phyloP scores from a whole-genome alignment of 2,113 vertebrate species.

The Lamprologus speciosus region DNA sequence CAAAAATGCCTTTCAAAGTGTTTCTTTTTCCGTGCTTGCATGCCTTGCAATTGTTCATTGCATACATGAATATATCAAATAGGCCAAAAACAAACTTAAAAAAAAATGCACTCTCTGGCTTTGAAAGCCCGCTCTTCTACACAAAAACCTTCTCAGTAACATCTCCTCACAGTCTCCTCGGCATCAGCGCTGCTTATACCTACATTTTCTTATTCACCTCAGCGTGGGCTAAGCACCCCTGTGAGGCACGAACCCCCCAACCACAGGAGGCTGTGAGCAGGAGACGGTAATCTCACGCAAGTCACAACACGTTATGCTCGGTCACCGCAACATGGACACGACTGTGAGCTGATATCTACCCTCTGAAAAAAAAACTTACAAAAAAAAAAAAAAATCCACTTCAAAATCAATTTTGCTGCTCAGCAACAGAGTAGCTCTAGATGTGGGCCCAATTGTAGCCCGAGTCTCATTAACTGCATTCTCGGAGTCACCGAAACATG shows the following conservation, averaged over 20 bases:
- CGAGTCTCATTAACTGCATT: slow-evolving; percentile 8
- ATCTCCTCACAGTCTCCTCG: slow-evolving; percentile 8
- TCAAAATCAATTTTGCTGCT: slow-evolving; percentile 47
- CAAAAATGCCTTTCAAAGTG: neutral
- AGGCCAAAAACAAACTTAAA: neutral
- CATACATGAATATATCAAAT: neutral
- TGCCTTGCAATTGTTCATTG: neutral
- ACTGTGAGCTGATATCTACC: neutral
- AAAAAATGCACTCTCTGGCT: neutral
- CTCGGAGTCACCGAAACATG: neutral
- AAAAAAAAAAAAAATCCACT: slow-evolving; percentile 33
- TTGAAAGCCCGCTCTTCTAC: neutral
- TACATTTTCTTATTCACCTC: neutral
- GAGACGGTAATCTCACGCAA: slow-evolving; percentile 26
- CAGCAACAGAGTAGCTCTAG: slow-evolving; percentile 24
- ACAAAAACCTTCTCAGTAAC: neutral
- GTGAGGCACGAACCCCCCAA: neutral
- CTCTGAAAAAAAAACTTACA: neutral
- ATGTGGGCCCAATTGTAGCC: slow-evolving; percentile 25
- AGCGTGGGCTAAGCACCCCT: neutral
- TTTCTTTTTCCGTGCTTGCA: neutral
- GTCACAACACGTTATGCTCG: slow-evolving; percentile 24
- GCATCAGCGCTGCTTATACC: neutral
- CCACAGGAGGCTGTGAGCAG: neutral
- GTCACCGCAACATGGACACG: slow-evolving; percentile 16